Conservation (phyloP, 2,888 invertebrate species). For the Eupsilia transversa region DNA sequence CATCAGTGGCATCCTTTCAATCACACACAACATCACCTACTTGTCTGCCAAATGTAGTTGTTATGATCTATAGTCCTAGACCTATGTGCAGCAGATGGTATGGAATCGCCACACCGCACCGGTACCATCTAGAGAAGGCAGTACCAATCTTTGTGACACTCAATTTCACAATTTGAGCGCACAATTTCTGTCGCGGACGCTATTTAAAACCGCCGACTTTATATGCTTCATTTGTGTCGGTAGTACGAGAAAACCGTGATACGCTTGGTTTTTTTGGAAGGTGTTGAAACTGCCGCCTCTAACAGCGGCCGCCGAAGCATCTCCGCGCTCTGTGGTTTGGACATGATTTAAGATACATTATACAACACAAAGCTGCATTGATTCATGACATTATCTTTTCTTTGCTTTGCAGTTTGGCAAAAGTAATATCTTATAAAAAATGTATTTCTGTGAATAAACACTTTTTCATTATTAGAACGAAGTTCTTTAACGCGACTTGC, state of each 20-base stretch:
- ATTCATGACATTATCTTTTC: not conserved
- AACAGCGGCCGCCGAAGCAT: too few relatives aligned
- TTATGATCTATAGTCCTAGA: too few relatives aligned
- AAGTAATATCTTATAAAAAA: not conserved
- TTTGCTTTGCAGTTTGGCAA: not conserved
- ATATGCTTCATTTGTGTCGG: not conserved
- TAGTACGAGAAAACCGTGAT: not conserved
- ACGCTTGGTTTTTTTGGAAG: too few relatives aligned
- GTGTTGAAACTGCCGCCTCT: too few relatives aligned
- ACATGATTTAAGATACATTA: too few relatives aligned
- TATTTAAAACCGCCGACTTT: not conserved
- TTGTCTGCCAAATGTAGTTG: not conserved
- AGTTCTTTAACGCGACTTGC: too few relatives aligned
- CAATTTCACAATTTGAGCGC: too few relatives aligned
- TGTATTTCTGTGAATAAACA: not conserved
- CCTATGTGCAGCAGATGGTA: not conserved
- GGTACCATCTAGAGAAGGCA: not conserved
- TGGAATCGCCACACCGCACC: not conserved
- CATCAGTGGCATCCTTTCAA: not conserved
- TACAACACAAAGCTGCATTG: not conserved
- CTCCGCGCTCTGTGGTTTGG: too few relatives aligned
- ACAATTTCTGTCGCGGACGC: not conserved
- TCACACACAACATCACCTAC: not conserved
- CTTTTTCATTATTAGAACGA: too few relatives aligned
- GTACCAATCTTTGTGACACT: too few relatives aligned